Conservation (phyloP, 2,797 vertebrate genomes). For the Cryptoprocta ferox region DNA sequence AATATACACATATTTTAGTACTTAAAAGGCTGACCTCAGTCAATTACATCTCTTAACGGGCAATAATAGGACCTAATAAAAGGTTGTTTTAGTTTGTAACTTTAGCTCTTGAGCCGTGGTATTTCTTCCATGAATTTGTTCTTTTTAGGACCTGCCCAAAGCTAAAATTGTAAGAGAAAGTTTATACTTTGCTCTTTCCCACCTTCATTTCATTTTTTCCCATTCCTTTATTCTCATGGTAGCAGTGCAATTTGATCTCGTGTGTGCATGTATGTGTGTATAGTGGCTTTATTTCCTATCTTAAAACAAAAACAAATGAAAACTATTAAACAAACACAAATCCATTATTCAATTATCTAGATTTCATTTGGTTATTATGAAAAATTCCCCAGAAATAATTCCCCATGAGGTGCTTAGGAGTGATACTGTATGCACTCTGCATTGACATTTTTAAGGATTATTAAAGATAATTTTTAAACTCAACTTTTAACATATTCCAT, state of each 20-base stretch:
- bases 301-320: not conserved
- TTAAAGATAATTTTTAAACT: not conserved
- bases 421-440: not conserved
- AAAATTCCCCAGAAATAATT: not conserved
- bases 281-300: not conserved
- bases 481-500: not conserved
- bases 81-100: not conserved
- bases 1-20: not conserved
- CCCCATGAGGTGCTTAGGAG: not conserved
- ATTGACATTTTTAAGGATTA: not conserved
- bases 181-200: not conserved
- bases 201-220: not conserved
- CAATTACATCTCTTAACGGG: not conserved
- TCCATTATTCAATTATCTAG: not conserved
- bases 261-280: not conserved
- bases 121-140: not conserved
- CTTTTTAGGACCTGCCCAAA: not conserved
- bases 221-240: not conserved
- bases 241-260: not conserved
- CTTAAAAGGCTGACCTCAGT: not conserved
- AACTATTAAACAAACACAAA: not conserved
- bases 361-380: not conserved
- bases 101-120: not conserved
- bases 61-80: constrained; percentile 42
- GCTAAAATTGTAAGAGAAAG: not conserved